phyloP scores from a whole-genome alignment of 2,888 invertebrate genomes.

The Crepidodera aurea region DNA sequence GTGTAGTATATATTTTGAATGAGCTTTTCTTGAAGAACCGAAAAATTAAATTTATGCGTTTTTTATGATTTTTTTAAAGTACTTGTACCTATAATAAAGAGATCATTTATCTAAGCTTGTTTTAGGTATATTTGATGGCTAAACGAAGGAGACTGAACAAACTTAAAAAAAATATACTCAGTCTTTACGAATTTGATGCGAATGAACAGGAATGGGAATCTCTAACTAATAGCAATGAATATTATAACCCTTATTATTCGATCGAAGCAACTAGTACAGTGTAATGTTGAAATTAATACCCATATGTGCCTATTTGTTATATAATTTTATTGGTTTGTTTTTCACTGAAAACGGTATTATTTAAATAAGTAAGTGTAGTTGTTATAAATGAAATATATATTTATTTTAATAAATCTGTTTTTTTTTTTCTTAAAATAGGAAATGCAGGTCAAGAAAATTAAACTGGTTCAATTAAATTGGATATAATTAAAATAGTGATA shows the following conservation, averaged over 20 bases:
- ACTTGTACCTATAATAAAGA: no score
- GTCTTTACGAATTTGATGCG: constrained; percentile 74
- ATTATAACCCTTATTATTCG: constrained; percentile 49
- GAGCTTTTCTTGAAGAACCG: no score
- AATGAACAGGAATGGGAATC: constrained; percentile 76
- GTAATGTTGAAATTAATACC: not conserved
- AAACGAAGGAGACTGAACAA: constrained; percentile 66
- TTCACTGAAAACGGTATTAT: not conserved
- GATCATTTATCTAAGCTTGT: no score
- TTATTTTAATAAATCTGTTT: constrained; percentile 4
- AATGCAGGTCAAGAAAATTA: no score
- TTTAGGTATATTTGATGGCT: constrained; percentile 64
- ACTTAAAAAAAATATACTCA: constrained; percentile 70
- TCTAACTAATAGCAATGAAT: constrained; percentile 59
- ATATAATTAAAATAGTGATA: not conserved
- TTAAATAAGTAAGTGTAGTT: not conserved
- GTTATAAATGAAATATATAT: not conserved
- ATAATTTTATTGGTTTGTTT: not conserved
- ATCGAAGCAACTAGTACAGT: constrained; percentile 6
- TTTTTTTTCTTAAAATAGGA: not conserved
- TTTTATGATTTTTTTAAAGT: no score
- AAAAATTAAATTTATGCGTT: no score
- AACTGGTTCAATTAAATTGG: no score
- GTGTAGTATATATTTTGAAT: no score
- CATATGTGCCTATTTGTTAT: constrained; percentile 7